Evolutionary conservation across 2,888 invertebrate genomes (phyloP).

Genomic region (Coremacera marginata): DNA sequence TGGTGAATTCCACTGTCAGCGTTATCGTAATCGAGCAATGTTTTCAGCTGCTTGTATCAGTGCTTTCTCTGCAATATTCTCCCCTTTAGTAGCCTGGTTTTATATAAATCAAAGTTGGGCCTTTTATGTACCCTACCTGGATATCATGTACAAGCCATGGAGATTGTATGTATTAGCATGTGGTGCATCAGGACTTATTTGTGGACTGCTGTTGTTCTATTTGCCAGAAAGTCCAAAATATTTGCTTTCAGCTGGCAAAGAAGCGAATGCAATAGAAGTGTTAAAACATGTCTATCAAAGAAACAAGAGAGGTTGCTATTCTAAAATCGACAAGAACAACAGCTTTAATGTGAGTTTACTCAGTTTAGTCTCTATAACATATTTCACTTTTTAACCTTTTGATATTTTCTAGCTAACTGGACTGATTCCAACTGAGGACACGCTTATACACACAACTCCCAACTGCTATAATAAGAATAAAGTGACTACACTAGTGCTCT

Average conservation of each 20-base stretch:
- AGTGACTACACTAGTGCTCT: conserved; percentile 40
- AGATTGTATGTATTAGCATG: conserved; percentile 59
- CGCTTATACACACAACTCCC: neutral
- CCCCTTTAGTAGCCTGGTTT: conserved; percentile 61
- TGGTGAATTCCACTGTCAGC: conserved; percentile 71
- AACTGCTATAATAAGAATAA: conserved; percentile 3
- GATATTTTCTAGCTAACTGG: neutral
- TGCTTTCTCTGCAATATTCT: conserved; percentile 56
- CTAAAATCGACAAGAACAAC: too few relatives aligned
- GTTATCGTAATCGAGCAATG: conserved; percentile 67
- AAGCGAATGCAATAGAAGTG: conserved; percentile 50
- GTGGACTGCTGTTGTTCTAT: conserved; percentile 53
- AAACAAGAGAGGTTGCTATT: too few relatives aligned
- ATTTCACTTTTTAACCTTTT: neutral
- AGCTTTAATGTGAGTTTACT: too few relatives aligned
- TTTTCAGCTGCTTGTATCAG: conserved; percentile 61
- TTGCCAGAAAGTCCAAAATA: conserved; percentile 67
- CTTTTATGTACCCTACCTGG: conserved; percentile 53
- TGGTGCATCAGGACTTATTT: conserved; percentile 58
- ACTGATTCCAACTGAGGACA: conserved; percentile 1
- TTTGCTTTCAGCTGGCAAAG: conserved; percentile 53
- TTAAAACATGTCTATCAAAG: too few relatives aligned
- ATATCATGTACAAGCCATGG: conserved; percentile 62
- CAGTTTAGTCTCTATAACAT: too few relatives aligned
- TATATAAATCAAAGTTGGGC: conserved; percentile 61